Conservation (phyloP, 1,140 invertebrate genomes). For the Pteromalus puparum region DNA sequence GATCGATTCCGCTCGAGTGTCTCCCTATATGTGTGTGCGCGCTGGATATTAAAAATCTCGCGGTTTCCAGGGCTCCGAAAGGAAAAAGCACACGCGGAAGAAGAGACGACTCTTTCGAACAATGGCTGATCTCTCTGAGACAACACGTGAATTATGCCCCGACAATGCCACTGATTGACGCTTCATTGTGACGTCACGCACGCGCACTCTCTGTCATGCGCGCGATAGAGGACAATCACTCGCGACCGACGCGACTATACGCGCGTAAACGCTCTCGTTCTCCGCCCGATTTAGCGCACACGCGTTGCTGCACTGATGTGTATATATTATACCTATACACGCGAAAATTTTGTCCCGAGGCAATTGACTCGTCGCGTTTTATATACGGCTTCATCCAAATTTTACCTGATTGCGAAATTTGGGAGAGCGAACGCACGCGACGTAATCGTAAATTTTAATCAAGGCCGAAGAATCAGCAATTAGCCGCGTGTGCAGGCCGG, state of each 20-base stretch:
- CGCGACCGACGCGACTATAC: constrained; percentile 44
- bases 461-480: constrained; percentile 47
- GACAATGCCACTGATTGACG: constrained; percentile 74
- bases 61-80: too few relatives aligned
- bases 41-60: too few relatives aligned
- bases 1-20: not conserved
- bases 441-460: constrained; percentile 58
- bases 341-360: not conserved
- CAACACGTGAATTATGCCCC: constrained; percentile 71
- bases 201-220: constrained; percentile 46
- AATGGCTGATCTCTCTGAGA: constrained; percentile 65
- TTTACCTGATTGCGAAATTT: not conserved
- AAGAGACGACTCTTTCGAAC: not conserved
- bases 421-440: too few relatives aligned
- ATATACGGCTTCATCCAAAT: not conserved
- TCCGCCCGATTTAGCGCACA: constrained; percentile 24
- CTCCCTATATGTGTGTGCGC: not conserved
- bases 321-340: not conserved
- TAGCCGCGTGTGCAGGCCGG: not conserved
- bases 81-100: not conserved
- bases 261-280: constrained; percentile 39
- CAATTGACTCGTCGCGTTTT: not conserved
- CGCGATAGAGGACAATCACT: constrained; percentile 67
- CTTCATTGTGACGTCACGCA: constrained; percentile 74
- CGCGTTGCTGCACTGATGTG: not conserved